phyloP scores from a whole-genome alignment of 2,888 invertebrate genomes.

The Lasioglossum morio region DNA sequence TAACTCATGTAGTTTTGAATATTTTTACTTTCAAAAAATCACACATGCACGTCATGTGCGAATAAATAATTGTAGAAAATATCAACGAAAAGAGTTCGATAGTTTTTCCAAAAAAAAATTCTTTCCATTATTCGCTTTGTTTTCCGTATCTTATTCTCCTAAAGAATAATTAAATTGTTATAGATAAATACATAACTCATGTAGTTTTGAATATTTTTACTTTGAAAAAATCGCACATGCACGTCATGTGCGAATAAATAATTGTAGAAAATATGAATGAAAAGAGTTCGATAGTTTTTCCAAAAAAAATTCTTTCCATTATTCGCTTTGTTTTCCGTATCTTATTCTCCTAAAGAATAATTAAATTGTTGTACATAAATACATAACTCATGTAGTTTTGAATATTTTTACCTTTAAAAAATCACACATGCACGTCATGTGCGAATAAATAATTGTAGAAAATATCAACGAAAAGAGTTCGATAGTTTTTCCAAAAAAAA shows the following conservation, averaged over 20 bases:
- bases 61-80: not conserved
- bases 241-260: fast-evolving
- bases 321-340: too few species aligned
- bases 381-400: not conserved
- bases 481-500: not conserved
- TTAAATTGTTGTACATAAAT: not conserved
- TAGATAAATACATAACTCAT: too few species aligned
- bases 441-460: fast-evolving
- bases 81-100: not conserved
- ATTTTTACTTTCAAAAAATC: not conserved
- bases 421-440: not conserved
- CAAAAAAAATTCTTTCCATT: not conserved
- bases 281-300: not conserved
- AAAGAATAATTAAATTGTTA: too few species aligned
- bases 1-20: not conserved
- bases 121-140: too few species aligned
- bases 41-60: fast-evolving
- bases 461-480: not conserved
- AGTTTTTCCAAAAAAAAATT: not conserved
- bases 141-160: too few species aligned
- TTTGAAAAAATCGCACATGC: not conserved
- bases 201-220: not conserved
- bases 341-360: too few species aligned
- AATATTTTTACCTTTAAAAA: not conserved
- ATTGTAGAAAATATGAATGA: not conserved